Percentiles rank a stretch among this genome's conserved stretches.
These are phyloP conservation scores for Sclerurus mexicanus DNA, from an alignment of 2,113 vertebrate species.

Conservation along the genomic window DNA sequence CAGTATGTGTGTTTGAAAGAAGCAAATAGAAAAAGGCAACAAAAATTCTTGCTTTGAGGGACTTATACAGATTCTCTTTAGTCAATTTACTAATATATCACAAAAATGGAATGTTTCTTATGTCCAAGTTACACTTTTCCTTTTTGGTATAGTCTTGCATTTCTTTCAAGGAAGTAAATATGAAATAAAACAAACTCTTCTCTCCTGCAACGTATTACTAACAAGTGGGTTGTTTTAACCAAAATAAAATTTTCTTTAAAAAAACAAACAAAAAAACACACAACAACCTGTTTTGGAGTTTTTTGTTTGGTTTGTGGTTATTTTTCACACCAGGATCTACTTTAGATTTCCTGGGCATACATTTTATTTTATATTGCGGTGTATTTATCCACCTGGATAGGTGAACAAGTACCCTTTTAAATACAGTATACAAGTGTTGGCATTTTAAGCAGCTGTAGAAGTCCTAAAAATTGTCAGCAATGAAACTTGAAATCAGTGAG, in stretches of 20 bases:
- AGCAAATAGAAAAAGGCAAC: background rate
- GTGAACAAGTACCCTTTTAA: background rate
- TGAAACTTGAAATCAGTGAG: background rate
- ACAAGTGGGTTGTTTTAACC: background rate
- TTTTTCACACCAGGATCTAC: background rate
- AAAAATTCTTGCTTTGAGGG: background rate
- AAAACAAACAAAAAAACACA: too few species aligned
- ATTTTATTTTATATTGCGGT: background rate
- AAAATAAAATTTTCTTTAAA: background rate
- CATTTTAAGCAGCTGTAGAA: background rate
- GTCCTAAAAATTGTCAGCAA: background rate
- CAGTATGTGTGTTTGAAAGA: background rate
- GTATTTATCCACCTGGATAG: background rate
- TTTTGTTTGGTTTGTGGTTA: background rate
- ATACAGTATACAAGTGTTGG: background rate
- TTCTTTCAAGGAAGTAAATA: background rate
- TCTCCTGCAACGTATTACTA: background rate
- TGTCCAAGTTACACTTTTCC: background rate
- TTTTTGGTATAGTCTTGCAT: background rate
- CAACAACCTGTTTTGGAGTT: background rate
- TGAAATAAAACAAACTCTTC: background rate
- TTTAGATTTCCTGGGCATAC: background rate
- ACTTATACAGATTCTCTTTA: background rate
- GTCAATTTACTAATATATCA: background rate
- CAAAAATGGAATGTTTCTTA: background rate